Base-by-base conservation (phyloP, 2,797 vertebrate species). In the Phalloptychus januarius region DNA sequence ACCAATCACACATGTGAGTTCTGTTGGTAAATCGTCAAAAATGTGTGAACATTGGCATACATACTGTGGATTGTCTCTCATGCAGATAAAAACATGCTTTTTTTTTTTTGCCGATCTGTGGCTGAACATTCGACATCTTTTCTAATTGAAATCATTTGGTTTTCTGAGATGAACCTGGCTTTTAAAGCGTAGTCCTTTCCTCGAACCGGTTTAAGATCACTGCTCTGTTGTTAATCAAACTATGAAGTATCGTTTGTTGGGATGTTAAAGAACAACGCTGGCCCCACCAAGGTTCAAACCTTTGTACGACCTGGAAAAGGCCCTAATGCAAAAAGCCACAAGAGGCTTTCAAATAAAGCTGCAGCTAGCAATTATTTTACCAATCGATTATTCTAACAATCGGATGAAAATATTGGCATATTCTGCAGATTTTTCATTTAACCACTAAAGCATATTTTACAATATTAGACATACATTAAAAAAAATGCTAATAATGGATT, bases 1-100 rank as follows among this genome's bases (percentile, higher is more conserved):
- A 96, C 95, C 20, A 96, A 96, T 89, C 95, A 96, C 83, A 96
- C 95, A 82, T 94, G 96, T 96, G 87, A 96, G 96, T 94, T 44
- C 31, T 61, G 11, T 67, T 44, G n/a, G 69, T 74, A 25, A 58
- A 45, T 16, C 10, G 5, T 72, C 18, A 74, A 48, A 58, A 18
- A 46, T 40, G 67, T 58, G 48, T 70, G 58, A 69, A 56, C 48
- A 12, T 77, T 36, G 56, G 31, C 48, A n/a, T 70, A 38, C 4
- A 12, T 38, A 3, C 23, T 67, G 61, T 38, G 36, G 18, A 23
- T 67, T 65, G 23, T 65, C 18, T 65, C 18, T 65, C 18, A 20
- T 38, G 33, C 2, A 63, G 61, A 63, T 6, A 63, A 36, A 63
- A 20, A 65, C 18, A 31, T 56, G 20, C 50, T 58, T 65, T 65